phyloP scores from a whole-genome alignment of 2,113 vertebrate genomes.

The Spheniscus mendiculus region DNA sequence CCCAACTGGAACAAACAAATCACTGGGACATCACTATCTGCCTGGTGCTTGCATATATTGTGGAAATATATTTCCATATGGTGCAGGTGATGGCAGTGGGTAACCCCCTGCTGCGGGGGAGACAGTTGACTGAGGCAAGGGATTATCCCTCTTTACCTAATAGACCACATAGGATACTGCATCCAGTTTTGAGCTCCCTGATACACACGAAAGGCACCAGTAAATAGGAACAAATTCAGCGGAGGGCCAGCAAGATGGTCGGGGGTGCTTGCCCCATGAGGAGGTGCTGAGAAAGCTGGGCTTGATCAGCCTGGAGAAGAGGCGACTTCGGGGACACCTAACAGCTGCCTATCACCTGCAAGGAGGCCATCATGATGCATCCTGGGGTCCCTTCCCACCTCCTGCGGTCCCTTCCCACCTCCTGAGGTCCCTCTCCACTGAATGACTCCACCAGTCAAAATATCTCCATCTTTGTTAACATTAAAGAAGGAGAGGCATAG shows the following conservation, averaged over 20 bases:
- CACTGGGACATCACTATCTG: background rate
- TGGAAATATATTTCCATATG: background rate
- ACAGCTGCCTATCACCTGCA: background rate
- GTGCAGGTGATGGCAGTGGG: background rate
- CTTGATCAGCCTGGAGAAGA: background rate
- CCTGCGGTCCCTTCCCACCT: background rate
- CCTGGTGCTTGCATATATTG: background rate
- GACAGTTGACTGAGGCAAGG: background rate
- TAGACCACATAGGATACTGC: background rate
- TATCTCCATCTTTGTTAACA: background rate
- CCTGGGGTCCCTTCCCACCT: background rate
- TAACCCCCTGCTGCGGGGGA: background rate
- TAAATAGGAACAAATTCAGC: background rate
- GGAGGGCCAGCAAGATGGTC: background rate
- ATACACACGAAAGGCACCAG: background rate
- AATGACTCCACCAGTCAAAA: background rate
- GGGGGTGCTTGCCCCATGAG: background rate
- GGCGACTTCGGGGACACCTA: fast-evolving
- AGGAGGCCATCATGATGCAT: background rate
- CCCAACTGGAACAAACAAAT: background rate
- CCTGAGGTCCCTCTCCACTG: background rate
- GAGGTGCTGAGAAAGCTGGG: background rate
- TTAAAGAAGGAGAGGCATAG: background rate
- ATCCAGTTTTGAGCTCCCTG: background rate
- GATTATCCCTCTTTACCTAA: background rate